These are phyloP conservation scores for Merodon equestris DNA, from an alignment of 2,888 invertebrate genomes.

Conservation along the genomic window DNA sequence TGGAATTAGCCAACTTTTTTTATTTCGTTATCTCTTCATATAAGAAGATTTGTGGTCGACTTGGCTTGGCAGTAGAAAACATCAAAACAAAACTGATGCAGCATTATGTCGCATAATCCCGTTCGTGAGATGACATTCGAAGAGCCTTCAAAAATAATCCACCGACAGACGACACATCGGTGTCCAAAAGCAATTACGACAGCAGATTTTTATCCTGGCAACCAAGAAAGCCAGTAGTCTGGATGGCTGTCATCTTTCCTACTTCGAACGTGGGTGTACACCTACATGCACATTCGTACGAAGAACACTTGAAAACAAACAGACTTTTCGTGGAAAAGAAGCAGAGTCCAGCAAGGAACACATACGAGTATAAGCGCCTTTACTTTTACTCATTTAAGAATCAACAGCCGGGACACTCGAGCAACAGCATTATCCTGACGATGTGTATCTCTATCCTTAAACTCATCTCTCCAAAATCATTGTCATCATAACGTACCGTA, in stretches of 20 bases:
- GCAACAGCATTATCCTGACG: not conserved
- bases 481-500: slow-evolving; percentile 24
- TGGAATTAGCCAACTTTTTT: no score
- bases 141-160: slow-evolving; percentile 52
- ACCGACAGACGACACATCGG: slow-evolving; percentile 43
- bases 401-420: slow-evolving; percentile 9
- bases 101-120: slow-evolving; percentile 50
- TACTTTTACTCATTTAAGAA: slow-evolving; percentile 29
- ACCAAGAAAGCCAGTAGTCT: slow-evolving; percentile 25
- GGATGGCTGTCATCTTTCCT: slow-evolving; percentile 53
- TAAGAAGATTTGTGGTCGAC: no score
- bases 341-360: not conserved
- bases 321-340: not conserved
- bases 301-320: not conserved
- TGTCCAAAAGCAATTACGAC: slow-evolving; percentile 62
- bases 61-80: slow-evolving; percentile 29
- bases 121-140: slow-evolving; percentile 47
- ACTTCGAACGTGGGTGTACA: slow-evolving; percentile 7
- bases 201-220: slow-evolving; percentile 49
- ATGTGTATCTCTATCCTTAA: not conserved
- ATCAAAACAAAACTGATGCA: slow-evolving; percentile 52
- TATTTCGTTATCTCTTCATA: no score
- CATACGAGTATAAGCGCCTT: slow-evolving; percentile 24
- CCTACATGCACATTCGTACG: not conserved
- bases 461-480: slow-evolving; percentile 25